Evolutionary conservation across 2,888 invertebrate species (phyloP).

Genomic region (Acanthosoma haemorrhoidale): DNA sequence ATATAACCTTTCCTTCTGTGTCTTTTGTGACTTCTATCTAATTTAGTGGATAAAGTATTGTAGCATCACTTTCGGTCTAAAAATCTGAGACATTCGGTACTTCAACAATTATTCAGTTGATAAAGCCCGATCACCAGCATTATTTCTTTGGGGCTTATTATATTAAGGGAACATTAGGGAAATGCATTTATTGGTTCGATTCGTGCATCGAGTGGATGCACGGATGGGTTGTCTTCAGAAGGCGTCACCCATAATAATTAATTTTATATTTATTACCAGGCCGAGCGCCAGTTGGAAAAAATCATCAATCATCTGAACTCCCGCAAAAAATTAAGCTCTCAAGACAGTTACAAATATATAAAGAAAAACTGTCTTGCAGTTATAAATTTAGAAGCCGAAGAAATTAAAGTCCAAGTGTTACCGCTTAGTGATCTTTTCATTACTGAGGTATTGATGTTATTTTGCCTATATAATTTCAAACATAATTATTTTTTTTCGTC

Average conservation of each 20-base stretch:
- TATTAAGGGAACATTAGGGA: too few species aligned
- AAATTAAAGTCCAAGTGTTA: neutral
- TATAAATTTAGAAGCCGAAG: neutral
- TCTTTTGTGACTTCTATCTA: too few species aligned
- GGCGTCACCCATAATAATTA: neutral
- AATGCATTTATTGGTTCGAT: too few species aligned
- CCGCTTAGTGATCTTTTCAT: neutral
- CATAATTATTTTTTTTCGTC: neutral
- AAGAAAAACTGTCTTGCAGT: neutral
- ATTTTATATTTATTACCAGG: neutral
- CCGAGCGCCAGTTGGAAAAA: neutral
- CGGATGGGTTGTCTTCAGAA: neutral
- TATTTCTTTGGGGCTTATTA: too few species aligned
- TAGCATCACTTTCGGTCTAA: too few species aligned
- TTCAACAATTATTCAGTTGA: too few species aligned
- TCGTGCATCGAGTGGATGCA: too few species aligned
- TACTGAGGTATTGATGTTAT: neutral
- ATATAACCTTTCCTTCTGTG: too few species aligned
- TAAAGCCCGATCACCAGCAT: too few species aligned
- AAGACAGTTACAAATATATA: neutral
- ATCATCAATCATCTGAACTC: neutral
- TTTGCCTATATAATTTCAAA: neutral
- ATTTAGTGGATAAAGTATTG: too few species aligned
- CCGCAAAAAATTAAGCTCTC: neutral
- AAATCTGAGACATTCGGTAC: too few species aligned